Evolutionary conservation across 2,888 invertebrate species (phyloP).

Genomic region (Pecten maximus): DNA sequence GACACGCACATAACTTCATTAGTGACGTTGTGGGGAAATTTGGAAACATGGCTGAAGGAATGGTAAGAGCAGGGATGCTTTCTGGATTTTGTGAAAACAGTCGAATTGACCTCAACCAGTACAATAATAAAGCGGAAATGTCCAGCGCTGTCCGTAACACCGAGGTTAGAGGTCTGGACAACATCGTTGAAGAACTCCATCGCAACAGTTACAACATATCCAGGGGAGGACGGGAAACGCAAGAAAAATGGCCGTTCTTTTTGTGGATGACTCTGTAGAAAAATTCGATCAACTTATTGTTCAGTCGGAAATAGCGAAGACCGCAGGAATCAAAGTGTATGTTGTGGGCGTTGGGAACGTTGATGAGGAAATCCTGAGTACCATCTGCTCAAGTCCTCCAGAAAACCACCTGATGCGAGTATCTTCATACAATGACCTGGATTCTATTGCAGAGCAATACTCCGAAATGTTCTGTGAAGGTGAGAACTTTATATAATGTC

Average conservation of each 20-base stretch:
- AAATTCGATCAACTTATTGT: conserved; percentile 57
- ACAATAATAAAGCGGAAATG: conserved; percentile 54
- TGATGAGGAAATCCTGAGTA: background rate
- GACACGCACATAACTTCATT: conserved; percentile 64
- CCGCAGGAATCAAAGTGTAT: conserved; percentile 58
- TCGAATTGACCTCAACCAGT: conserved; percentile 64
- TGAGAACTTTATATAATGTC: background rate
- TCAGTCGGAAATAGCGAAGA: conserved; percentile 56
- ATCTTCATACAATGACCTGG: background rate
- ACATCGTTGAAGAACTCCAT: conserved; percentile 64
- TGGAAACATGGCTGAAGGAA: conserved; percentile 67
- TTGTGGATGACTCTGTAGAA: conserved; percentile 68
- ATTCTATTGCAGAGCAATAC: background rate
- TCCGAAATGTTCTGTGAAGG: background rate
- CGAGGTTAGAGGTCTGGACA: conserved; percentile 51
- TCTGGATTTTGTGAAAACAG: conserved; percentile 66
- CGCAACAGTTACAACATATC: conserved; percentile 57
- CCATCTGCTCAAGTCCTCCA: background rate
- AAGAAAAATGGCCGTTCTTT: conserved; percentile 70
- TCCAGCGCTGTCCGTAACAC: conserved; percentile 51
- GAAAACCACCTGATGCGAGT: background rate
- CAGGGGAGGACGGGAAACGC: conserved; percentile 61
- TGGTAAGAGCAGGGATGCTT: conserved; percentile 70
- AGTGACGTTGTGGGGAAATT: conserved; percentile 59
- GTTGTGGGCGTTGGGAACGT: conserved; percentile 61